Percentiles rank a stretch among this genome's conserved stretches.
Evolutionary conservation across 2,797 vertebrate species (phyloP).

Genomic region (Microctenopoma stevenorrisi): DNA sequence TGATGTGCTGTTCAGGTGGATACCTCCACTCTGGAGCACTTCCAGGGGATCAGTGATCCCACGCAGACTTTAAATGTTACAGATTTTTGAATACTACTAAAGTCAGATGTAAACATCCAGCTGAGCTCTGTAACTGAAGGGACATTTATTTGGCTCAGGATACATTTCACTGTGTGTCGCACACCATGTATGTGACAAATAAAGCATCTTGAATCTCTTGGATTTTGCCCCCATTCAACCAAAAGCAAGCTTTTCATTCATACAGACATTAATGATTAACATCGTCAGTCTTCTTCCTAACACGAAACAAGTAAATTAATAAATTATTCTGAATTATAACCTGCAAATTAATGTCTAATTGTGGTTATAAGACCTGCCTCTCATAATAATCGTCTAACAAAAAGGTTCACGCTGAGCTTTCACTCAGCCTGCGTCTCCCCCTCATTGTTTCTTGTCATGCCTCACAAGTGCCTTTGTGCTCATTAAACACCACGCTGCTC

Average conservation of each 20-base stretch:
- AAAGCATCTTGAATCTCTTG: too few species aligned
- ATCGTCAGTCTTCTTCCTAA: neutral
- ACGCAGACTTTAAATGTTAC: neutral
- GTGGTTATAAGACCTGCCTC: neutral
- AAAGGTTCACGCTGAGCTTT: constrained; percentile 38
- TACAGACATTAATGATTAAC: neutral
- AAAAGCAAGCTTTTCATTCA: constrained; percentile 4
- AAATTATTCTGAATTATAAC: constrained; percentile 20
- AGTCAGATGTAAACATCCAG: neutral
- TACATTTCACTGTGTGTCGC: too few species aligned
- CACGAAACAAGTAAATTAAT: constrained; percentile 7
- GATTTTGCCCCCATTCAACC: neutral
- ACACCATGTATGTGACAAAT: too few species aligned
- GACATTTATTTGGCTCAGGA: neutral
- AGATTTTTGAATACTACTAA: neutral
- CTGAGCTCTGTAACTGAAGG: neutral
- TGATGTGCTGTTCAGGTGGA: neutral
- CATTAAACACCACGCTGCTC: constrained; percentile 33
- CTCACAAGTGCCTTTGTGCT: constrained; percentile 50
- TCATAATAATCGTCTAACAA: constrained; percentile 27
- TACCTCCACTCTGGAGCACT: neutral
- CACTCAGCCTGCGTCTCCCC: constrained; percentile 12
- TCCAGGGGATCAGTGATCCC: neutral
- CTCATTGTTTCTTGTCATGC: constrained; percentile 30
- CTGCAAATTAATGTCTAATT: constrained; percentile 34